phyloP scores from a whole-genome alignment of 2,888 invertebrate genomes.

The Drosophila mayaguana region DNA sequence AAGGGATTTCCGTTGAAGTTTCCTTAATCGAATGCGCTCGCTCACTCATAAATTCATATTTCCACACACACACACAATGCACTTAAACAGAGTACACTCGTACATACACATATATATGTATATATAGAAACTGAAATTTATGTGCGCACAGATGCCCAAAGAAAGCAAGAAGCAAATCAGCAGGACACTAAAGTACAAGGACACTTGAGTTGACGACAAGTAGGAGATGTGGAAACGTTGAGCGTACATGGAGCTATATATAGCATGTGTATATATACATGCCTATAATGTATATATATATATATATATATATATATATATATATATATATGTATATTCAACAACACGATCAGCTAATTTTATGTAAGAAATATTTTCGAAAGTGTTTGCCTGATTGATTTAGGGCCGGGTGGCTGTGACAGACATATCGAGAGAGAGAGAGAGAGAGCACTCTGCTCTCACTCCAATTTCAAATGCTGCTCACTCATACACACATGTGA shows the following conservation, averaged over 20 bases:
- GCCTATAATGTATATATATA: not conserved
- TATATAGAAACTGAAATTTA: slow-evolving; percentile 51
- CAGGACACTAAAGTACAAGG: slow-evolving; percentile 28
- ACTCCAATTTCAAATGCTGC: slow-evolving; percentile 55
- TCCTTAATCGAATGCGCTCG: slow-evolving; percentile 18
- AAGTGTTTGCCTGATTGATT: slow-evolving; percentile 73
- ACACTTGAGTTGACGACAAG: slow-evolving; percentile 80
- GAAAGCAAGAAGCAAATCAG: slow-evolving; percentile 31
- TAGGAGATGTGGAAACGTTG: slow-evolving; percentile 39
- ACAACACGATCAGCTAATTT: slow-evolving; percentile 66
- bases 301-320: not conserved
- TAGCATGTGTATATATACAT: not conserved
- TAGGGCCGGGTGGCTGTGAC: slow-evolving; percentile 47
- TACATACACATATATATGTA: not conserved
- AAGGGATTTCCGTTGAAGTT: slow-evolving; percentile 60
- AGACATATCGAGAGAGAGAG: not conserved
- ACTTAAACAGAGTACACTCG: slow-evolving; percentile 12
- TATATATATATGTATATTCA: not conserved
- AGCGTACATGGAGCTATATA: not conserved
- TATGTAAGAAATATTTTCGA: slow-evolving; percentile 28
- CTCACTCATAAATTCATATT: slow-evolving; percentile 64
- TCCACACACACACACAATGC: slow-evolving; percentile 18
- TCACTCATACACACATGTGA: slow-evolving; percentile 21
- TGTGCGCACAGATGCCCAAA: slow-evolving; percentile 68
- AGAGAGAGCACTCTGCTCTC: slow-evolving; percentile 32